These are phyloP conservation scores for Rana temporaria DNA, from an alignment of 2,113 vertebrate species.

Conservation along the genomic window DNA sequence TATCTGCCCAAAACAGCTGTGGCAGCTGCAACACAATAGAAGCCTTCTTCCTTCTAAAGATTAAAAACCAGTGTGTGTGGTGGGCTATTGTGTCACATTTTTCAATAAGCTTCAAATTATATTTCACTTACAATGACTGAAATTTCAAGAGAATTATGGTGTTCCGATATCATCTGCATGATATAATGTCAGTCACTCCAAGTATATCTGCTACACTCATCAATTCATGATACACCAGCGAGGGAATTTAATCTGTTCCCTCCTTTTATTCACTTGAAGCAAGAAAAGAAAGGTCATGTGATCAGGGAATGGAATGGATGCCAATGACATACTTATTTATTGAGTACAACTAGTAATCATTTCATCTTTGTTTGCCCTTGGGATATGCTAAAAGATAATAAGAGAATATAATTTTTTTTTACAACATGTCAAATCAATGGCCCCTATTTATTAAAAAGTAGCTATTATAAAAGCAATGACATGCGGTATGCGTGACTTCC, in stretches of 20 bases:
- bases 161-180: constrained; percentile 30
- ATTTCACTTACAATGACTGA: constrained; percentile 37
- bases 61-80: constrained; percentile 24
- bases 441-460: too few relatives aligned
- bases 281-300: constrained; percentile 10
- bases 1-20: constrained; percentile 36
- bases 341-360: neutral
- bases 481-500: too few relatives aligned
- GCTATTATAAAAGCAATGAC: too few relatives aligned
- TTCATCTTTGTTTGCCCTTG: neutral
- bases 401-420: too few relatives aligned
- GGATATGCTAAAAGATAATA: neutral
- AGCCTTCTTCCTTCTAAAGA: constrained; percentile 39
- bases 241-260: neutral
- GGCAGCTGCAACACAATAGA: constrained; percentile 29
- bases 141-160: constrained; percentile 41
- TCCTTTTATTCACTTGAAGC: neutral
- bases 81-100: constrained; percentile 42
- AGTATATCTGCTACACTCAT: constrained; percentile 2
- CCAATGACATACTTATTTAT: constrained; percentile 29
- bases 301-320: neutral
- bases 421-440: too few relatives aligned
- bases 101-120: constrained; percentile 42
- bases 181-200: constrained; percentile 34
- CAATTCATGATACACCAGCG: neutral